These are phyloP conservation scores for Penaeus japonicus DNA, from an alignment of 1,140 invertebrate species.

Conservation along the genomic window DNA sequence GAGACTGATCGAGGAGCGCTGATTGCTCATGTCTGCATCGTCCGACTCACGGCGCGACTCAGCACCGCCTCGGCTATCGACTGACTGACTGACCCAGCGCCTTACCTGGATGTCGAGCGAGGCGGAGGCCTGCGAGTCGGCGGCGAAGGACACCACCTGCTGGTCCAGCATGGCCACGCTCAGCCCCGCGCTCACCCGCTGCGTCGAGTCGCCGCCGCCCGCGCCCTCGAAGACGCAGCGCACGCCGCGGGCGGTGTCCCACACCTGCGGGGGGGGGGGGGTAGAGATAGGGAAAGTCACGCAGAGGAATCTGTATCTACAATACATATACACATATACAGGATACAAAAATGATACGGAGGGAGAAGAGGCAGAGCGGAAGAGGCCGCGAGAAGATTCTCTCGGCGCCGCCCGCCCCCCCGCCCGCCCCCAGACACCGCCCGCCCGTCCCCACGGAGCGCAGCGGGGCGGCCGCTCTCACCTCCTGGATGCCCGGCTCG, in stretches of 20 bases:
- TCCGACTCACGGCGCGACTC: no score
- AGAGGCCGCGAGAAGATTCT: no score
- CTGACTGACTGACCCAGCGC: no score
- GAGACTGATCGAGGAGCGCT: no score
- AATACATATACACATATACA: neutral
- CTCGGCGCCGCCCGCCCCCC: neutral
- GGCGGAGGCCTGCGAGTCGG: conserved; percentile 78
- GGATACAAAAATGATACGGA: neutral
- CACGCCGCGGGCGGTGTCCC: conserved; percentile 80
- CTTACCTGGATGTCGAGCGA: conserved; percentile 76
- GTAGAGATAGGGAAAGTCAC: neutral
- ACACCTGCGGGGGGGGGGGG: conserved; percentile 66
- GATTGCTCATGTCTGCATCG: neutral
- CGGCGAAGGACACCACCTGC: conserved; percentile 82
- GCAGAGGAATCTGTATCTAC: neutral
- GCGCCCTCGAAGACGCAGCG: conserved; percentile 84
- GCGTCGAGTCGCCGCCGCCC: conserved; percentile 71
- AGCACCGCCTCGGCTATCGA: no score
- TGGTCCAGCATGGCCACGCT: conserved; percentile 82
- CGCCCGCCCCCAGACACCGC: neutral
- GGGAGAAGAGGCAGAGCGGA: no score
- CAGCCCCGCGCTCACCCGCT: conserved; percentile 72
- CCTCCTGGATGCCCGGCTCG: conserved; percentile 70
- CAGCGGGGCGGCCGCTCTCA: neutral
- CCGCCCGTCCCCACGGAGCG: neutral